Evolutionary conservation across 1,140 invertebrate species (phyloP).

Genomic region (Stegodyphus dumicola): DNA sequence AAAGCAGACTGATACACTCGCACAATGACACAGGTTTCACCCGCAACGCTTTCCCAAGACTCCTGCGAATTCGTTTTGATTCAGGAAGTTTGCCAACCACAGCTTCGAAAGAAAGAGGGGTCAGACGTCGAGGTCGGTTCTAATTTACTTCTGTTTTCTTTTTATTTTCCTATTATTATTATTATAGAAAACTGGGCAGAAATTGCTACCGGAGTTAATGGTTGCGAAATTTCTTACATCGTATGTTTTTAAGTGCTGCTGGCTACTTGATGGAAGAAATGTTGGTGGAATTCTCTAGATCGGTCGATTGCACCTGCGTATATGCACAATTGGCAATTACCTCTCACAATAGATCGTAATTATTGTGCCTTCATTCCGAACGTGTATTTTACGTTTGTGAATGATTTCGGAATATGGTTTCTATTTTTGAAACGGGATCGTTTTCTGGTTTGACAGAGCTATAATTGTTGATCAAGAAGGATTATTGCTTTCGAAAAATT

Average conservation of each 20-base stretch:
- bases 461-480: background rate
- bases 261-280: slow-evolving; percentile 10
- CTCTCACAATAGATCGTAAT: background rate
- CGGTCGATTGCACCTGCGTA: slow-evolving; percentile 26
- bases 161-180: slow-evolving; percentile 5
- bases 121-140: slow-evolving; percentile 21
- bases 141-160: slow-evolving; percentile 36
- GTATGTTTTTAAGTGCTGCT: background rate
- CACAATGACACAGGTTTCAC: background rate
- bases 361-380: background rate
- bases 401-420: background rate
- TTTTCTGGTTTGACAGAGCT: background rate
- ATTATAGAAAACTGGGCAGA: background rate
- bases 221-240: slow-evolving; percentile 11
- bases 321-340: slow-evolving; percentile 33
- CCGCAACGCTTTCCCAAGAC: background rate
- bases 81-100: slow-evolving; percentile 53
- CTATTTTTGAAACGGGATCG: background rate
- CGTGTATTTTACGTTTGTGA: background rate
- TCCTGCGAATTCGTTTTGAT: background rate
- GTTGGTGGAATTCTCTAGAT: slow-evolving; percentile 16
- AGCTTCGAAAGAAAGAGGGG: slow-evolving; percentile 11
- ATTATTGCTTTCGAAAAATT: too few relatives aligned
- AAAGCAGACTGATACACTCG: background rate
- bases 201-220: slow-evolving; percentile 7